A percentile compares a stretch with the other conserved stretches of the same genome.
These are phyloP conservation scores for Dermochelys coriacea DNA, from an alignment of 2,797 vertebrate genomes.

Conservation along the genomic window DNA sequence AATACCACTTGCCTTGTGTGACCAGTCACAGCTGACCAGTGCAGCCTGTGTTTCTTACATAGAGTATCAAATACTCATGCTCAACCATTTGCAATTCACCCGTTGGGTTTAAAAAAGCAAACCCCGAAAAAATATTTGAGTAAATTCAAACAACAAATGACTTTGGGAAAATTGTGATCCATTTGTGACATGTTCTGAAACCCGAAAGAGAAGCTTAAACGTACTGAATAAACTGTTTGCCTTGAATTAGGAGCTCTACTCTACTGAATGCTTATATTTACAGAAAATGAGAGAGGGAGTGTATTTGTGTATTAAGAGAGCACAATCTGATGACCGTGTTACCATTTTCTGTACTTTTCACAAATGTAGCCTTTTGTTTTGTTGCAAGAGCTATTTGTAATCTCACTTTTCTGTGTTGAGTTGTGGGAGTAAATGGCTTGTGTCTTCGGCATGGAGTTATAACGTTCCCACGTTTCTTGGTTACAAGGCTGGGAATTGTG, in stretches of 20 bases:
- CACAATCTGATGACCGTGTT: accelerated
- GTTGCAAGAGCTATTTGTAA: neutral
- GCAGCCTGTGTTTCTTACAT: neutral
- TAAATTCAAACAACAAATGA: neutral
- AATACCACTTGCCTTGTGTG: neutral
- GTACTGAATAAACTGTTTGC: accelerated
- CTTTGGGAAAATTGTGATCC: neutral
- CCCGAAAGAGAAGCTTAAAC: neutral
- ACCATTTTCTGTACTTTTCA: neutral
- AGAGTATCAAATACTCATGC: neutral
- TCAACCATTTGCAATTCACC: accelerated
- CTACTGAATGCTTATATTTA: neutral
- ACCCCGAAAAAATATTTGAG: neutral
- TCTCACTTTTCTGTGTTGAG: accelerated
- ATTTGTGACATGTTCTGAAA: neutral
- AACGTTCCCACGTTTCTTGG: accelerated
- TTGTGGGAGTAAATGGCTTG: neutral
- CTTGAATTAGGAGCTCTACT: neutral
- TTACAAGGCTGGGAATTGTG: neutral
- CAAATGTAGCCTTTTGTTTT: neutral
- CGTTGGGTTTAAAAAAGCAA: neutral
- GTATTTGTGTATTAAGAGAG: neutral
- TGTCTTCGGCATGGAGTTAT: accelerated
- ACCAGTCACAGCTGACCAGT: neutral
- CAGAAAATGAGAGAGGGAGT: neutral